Percentiles rank a stretch among this genome's conserved stretches.
Conservation (phyloP, 2,888 invertebrate genomes). For the Xanthorhoe spadicearia region DNA sequence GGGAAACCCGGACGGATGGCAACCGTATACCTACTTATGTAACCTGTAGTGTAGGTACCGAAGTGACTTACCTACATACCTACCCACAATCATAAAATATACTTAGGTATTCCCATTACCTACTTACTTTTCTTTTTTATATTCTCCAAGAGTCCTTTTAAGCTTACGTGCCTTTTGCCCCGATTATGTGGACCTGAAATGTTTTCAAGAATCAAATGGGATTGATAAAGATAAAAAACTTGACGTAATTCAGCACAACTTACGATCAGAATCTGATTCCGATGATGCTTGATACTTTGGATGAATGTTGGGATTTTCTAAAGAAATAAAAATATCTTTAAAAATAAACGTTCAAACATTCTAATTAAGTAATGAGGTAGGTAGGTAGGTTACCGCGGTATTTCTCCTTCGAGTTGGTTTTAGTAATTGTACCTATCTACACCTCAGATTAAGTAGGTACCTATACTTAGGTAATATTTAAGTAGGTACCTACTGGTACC, state of each 20-base stretch:
- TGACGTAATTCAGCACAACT: neutral
- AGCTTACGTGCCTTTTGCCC: constrained; percentile 14
- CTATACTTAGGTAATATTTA: neutral
- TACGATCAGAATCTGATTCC: constrained; percentile 23
- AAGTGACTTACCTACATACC: too few species aligned
- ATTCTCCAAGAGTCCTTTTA: constrained; percentile 18
- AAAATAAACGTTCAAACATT: too few species aligned
- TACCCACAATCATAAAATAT: neutral
- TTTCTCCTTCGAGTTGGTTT: too few species aligned
- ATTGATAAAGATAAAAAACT: neutral
- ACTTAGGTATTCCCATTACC: neutral
- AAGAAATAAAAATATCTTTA: constrained; percentile 2
- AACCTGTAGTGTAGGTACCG: neutral
- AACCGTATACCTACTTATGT: neutral
- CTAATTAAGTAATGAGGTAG: too few species aligned
- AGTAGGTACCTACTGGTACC: too few species aligned
- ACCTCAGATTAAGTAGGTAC: neutral
- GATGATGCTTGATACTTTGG: constrained; percentile 23
- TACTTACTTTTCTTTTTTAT: constrained; percentile 28
- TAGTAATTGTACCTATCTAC: too few species aligned
- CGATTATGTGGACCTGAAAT: constrained; percentile 19
- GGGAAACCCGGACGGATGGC: too few species aligned
- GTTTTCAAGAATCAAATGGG: neutral
- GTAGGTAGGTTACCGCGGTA: neutral
- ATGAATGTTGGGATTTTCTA: constrained; percentile 19